Base-by-base conservation (phyloP, 2,113 vertebrate species). In the Poeciliopsis occidentalis region DNA sequence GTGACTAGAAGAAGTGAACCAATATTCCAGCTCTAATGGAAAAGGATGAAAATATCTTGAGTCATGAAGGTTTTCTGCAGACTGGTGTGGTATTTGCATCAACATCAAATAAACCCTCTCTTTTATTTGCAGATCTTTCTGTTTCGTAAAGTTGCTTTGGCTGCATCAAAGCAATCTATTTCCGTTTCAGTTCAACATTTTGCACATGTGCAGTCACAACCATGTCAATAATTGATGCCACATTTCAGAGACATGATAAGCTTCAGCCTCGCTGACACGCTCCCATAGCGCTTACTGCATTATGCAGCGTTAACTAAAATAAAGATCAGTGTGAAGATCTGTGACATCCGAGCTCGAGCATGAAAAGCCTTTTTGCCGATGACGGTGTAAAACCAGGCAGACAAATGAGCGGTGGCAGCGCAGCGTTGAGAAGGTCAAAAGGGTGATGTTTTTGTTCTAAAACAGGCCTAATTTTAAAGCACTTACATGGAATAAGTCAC, bases 221-320 rank as follows among this genome's bases (percentile, higher is more conserved):
- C 29, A 27, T 65, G 65, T 88, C 57, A 78, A 82, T 87, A 81
- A 89, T 83, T 82, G 41, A 91, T 86, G 66, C 41, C 60, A 66
- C 39, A 75, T 79, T 85, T 79, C 65, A 75, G 67, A 54, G 31
- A 74, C 29, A 30, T 71, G 44, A 83, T 71, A 75, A 44, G 61
- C 69, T 60, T 26, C 61, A 44, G 39, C 51, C 41, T 63, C 6
- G 32, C 37, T 79, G 73, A 83, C 73, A 34, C 8, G 71, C 64
- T 60, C 54, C 57, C 63, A 71, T 69, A 64, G 34, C 62, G 37
- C 74, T 64, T 63, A 54, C 60, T 84, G 31, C 74, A 82, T 85
- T 64, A 82, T 82, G 73, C 54, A 87, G 79, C 72, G 51, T 68
- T 67, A 71, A 71, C 69, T 73, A 47, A 83, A 84, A 65, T 54